These are phyloP conservation scores for Calameuta pallipes DNA, from an alignment of 2,888 invertebrate genomes.

Conservation along the genomic window DNA sequence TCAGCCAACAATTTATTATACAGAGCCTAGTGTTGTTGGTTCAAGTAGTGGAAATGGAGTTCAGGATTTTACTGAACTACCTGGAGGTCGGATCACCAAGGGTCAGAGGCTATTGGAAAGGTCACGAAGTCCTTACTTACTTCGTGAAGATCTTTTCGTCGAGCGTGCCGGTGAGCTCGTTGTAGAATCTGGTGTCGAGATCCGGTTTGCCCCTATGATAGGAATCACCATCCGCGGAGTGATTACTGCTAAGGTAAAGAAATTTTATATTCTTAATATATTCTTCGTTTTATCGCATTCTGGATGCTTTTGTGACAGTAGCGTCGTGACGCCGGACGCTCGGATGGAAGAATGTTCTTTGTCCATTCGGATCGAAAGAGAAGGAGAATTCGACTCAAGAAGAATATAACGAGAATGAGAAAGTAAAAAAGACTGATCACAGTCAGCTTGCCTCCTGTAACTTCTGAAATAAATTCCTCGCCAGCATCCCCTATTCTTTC, in stretches of 20 bases:
- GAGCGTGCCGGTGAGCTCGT: slow-evolving; percentile 83
- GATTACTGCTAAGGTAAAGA: slow-evolving; percentile 88
- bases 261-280: neutral
- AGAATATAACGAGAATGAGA: slow-evolving; percentile 28
- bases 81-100: slow-evolving; percentile 73
- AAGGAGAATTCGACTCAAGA: slow-evolving; percentile 19
- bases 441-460: neutral
- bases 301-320: slow-evolving; percentile 4
- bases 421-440: slow-evolving; percentile 19
- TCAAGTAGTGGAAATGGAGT: slow-evolving; percentile 28
- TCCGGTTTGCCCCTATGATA: slow-evolving; percentile 91
- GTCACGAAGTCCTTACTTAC: slow-evolving; percentile 78
- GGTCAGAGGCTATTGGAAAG: slow-evolving; percentile 70
- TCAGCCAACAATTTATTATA: slow-evolving; percentile 57
- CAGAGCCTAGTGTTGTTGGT: slow-evolving; percentile 52
- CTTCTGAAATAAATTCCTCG: neutral
- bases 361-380: slow-evolving; percentile 32
- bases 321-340: slow-evolving; percentile 4
- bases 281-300: slow-evolving; percentile 1
- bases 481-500: neutral
- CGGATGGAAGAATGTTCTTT: slow-evolving; percentile 49
- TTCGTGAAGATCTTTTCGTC: slow-evolving; percentile 84
- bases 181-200: slow-evolving; percentile 90
- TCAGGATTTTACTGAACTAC: slow-evolving; percentile 69
- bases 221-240: slow-evolving; percentile 94